A percentile compares a stretch with the other conserved stretches of the same genome.
Evolutionary conservation across 2,797 vertebrate species (phyloP).

Genomic region (Morus bassanus): DNA sequence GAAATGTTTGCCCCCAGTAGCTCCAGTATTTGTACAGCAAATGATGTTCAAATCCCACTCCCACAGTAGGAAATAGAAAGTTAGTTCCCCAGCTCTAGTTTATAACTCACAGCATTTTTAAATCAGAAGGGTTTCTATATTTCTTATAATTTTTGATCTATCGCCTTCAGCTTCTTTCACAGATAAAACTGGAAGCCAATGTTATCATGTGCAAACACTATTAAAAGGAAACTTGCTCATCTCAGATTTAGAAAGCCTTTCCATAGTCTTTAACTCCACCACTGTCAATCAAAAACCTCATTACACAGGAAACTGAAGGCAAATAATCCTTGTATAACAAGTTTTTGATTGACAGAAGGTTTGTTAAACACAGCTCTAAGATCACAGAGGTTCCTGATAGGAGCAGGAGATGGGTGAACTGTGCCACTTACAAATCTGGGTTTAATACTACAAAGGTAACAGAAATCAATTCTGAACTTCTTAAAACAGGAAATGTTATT

Average conservation of each 20-base stretch:
- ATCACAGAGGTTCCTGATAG: not conserved
- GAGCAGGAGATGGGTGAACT: not conserved
- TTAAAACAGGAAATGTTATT: not conserved
- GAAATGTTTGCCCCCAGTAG: not conserved
- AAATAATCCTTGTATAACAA: slow-evolving; percentile 60
- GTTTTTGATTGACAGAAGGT: slow-evolving; percentile 46
- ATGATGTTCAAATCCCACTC: not conserved
- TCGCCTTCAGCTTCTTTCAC: not conserved
- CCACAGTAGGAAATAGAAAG: not conserved
- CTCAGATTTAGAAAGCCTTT: slow-evolving; percentile 42
- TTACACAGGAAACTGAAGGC: slow-evolving; percentile 53
- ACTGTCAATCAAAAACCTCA: slow-evolving; percentile 60
- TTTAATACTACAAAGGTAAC: not conserved
- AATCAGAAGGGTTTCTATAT: not conserved
- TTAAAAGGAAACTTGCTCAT: slow-evolving; percentile 30
- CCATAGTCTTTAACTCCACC: slow-evolving; percentile 15
- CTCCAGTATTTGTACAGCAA: not conserved
- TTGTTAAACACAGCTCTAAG: slow-evolving; percentile 34
- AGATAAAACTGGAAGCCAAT: slow-evolving; percentile 2
- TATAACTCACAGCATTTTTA: not conserved
- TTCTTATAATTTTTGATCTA: slow-evolving; percentile 13
- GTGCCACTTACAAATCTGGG: not conserved
- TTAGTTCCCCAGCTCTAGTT: not conserved
- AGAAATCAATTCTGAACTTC: not conserved
- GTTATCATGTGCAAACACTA: slow-evolving; percentile 4